Percentiles rank a stretch among this genome's conserved stretches.
phyloP scores from a whole-genome alignment of 2,797 vertebrate species.

The Apogon hyalosoma region DNA sequence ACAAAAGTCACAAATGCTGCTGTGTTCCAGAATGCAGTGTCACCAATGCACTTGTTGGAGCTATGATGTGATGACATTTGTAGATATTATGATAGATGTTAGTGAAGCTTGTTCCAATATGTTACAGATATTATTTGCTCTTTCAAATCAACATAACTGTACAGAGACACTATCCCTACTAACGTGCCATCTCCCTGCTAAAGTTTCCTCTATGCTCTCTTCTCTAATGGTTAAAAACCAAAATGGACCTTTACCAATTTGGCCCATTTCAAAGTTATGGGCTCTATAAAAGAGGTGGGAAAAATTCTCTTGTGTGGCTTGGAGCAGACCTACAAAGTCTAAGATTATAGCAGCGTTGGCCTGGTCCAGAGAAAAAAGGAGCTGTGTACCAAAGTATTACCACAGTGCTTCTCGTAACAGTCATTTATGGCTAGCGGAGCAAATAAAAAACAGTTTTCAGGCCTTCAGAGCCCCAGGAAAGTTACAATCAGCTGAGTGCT shows the following conservation, averaged over 20 bases:
- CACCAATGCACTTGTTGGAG: constrained; percentile 36
- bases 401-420: constrained; percentile 60
- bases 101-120: not conserved
- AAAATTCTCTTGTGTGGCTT: constrained; percentile 58
- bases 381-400: constrained; percentile 52
- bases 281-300: constrained; percentile 68
- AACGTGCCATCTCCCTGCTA: constrained; percentile 39
- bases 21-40: constrained; percentile 22
- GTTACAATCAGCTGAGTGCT: constrained; percentile 73
- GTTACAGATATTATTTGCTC: not conserved
- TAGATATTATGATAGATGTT: constrained; percentile 11
- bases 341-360: constrained; percentile 62
- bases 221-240: constrained; percentile 46
- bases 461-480: constrained; percentile 37
- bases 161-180: not conserved
- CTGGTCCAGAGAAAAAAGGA: constrained; percentile 44
- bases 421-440: constrained; percentile 59
- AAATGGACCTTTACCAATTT: constrained; percentile 65
- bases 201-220: constrained; percentile 25
- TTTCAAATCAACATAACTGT: constrained; percentile 10
- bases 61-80: constrained; percentile 21
- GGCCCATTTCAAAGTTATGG: constrained; percentile 66
- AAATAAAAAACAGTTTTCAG: constrained; percentile 55
- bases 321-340: constrained; percentile 62
- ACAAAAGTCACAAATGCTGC: constrained; percentile 47